These are phyloP conservation scores for Chrysemys picta DNA, from an alignment of 2,113 vertebrate genomes.

Conservation along the genomic window DNA sequence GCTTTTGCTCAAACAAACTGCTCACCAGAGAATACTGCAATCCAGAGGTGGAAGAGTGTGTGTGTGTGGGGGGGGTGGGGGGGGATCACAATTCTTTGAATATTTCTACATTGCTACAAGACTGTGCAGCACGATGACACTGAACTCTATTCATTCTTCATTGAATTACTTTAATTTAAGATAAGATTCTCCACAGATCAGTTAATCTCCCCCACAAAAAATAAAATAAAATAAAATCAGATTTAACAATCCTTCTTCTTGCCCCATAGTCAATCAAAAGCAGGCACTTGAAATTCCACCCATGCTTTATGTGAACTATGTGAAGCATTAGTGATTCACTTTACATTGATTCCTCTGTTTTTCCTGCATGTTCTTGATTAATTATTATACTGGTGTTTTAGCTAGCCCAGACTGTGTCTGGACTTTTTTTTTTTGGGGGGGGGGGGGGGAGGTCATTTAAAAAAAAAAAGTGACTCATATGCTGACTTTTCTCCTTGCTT, in stretches of 20 bases:
- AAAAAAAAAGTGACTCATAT: neutral
- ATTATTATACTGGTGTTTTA: neutral
- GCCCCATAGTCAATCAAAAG: neutral
- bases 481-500: neutral
- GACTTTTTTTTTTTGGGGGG: too few relatives aligned
- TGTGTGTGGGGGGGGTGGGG: neutral
- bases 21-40: neutral
- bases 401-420: neutral
- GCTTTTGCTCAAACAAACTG: neutral
- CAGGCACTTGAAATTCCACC: neutral
- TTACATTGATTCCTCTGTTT: neutral
- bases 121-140: neutral
- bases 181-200: neutral
- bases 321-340: neutral
- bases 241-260: neutral
- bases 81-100: neutral
- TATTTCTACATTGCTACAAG: constrained; percentile 24
- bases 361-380: neutral
- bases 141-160: neutral
- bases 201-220: neutral
- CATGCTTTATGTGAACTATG: neutral
- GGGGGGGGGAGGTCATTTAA: neutral
- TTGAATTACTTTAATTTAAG: neutral
- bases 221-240: neutral
- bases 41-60: neutral